A percentile compares a stretch with the other conserved stretches of the same genome.
Conservation (phyloP, 2,113 vertebrate genomes). For the Oreochromis spilurus region DNA sequence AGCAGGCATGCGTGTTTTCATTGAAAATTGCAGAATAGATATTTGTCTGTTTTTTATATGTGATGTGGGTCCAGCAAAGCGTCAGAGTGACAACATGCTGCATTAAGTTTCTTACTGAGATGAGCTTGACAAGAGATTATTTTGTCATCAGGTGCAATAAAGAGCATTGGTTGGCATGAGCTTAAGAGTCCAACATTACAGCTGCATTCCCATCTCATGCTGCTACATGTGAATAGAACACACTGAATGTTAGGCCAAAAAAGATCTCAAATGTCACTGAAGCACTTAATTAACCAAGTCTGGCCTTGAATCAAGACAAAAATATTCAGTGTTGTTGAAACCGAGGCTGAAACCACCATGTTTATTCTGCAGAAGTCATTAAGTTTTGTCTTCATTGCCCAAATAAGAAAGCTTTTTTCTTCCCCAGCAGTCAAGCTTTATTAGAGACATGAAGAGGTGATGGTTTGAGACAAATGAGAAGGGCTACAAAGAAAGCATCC, state of each 20-base stretch:
- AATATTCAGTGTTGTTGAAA: background rate
- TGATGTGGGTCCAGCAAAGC: slow-evolving; percentile 12
- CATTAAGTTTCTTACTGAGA: slow-evolving; percentile 6
- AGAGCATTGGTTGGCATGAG: background rate
- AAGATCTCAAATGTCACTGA: background rate
- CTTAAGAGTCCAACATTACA: background rate
- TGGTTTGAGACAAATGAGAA: background rate
- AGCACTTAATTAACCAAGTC: background rate
- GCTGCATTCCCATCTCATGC: background rate
- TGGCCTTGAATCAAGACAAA: slow-evolving; percentile 2
- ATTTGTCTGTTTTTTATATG: background rate
- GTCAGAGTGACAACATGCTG: background rate
- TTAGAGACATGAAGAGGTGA: background rate
- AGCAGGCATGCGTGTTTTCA: background rate
- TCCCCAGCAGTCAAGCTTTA: background rate
- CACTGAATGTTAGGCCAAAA: background rate
- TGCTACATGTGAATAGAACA: slow-evolving; percentile 35
- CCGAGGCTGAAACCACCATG: background rate
- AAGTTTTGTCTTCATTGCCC: background rate
- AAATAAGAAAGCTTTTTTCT: background rate
- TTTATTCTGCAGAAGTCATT: slow-evolving; percentile 1
- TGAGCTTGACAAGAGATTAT: slow-evolving; percentile 26
- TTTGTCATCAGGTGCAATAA: slow-evolving; percentile 33
- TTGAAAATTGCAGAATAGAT: background rate
- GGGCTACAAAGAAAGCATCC: background rate